These are phyloP conservation scores for Tinea semifulvella DNA, from an alignment of 2,888 invertebrate species.

Conservation along the genomic window DNA sequence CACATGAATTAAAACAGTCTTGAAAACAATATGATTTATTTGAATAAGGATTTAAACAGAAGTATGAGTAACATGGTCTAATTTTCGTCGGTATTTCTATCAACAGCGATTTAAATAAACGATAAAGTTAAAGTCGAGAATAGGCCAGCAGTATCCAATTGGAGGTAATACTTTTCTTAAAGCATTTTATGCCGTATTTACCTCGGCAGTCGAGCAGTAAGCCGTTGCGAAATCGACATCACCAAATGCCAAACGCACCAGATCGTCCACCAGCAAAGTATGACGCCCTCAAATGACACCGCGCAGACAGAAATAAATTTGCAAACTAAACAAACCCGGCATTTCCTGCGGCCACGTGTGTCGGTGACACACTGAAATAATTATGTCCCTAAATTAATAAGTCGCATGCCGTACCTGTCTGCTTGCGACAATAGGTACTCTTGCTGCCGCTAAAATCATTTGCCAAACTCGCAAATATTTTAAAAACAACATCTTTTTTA, in stretches of 20 bases:
- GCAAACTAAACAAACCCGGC: slow-evolving; percentile 58
- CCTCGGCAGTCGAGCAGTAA: slow-evolving; percentile 31
- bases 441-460: no score
- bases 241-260: slow-evolving; percentile 44
- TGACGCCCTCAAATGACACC: slow-evolving; percentile 58
- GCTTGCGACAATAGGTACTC: not conserved
- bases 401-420: slow-evolving; percentile 15
- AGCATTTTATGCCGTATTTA: slow-evolving; percentile 36
- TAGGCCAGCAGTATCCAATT: no score
- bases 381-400: slow-evolving; percentile 23
- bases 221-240: slow-evolving; percentile 44
- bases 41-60: no score
- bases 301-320: slow-evolving; percentile 56
- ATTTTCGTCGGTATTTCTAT: no score
- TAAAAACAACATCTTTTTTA: no score
- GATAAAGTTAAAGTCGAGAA: no score
- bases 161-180: no score
- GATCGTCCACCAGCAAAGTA: slow-evolving; percentile 31
- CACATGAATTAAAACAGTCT: no score
- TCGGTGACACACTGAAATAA: slow-evolving; percentile 46
- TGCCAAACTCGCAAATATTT: no score
- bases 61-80: no score
- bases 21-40: no score
- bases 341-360: slow-evolving; percentile 54
- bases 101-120: no score